phyloP scores from a whole-genome alignment of 1,140 invertebrate species.

The Apolygus lucorum region DNA sequence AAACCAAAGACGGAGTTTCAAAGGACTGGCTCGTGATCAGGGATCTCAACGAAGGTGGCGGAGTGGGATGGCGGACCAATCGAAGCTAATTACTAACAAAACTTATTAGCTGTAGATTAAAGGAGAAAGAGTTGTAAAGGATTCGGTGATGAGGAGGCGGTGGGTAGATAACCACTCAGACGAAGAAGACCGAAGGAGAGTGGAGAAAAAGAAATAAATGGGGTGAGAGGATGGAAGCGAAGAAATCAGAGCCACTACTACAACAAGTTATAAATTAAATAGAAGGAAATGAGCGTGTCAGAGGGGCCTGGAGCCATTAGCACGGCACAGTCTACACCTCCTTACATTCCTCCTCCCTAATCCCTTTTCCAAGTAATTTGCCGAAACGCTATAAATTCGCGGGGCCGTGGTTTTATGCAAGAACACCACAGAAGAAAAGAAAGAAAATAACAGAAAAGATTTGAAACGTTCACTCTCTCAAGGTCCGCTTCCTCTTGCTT shows the following conservation, averaged over 20 bases:
- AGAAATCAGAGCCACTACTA: background rate
- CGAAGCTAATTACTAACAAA: conserved; percentile 14
- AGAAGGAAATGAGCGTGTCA: conserved; percentile 11
- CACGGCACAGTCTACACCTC: background rate
- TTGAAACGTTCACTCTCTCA: background rate
- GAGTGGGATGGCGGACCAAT: conserved; percentile 2
- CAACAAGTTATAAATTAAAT: conserved; percentile 17
- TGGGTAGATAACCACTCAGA: background rate
- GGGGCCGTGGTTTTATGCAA: conserved; percentile 9
- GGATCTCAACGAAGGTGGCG: background rate
- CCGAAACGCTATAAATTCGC: background rate
- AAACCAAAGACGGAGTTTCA: too few relatives aligned
- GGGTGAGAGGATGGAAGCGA: background rate
- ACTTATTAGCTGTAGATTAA: conserved; percentile 10
- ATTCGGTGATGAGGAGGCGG: background rate
- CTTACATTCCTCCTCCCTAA: conserved; percentile 12
- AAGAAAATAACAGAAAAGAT: background rate
- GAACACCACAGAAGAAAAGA: background rate
- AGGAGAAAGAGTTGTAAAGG: background rate
- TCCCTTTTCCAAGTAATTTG: conserved; percentile 11
- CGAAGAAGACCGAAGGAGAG: background rate
- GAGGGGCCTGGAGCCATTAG: background rate
- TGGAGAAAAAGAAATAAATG: background rate
- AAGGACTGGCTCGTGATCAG: too few relatives aligned
- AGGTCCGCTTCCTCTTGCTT: too few relatives aligned